Evolutionary conservation across 2,888 invertebrate genomes (phyloP), one percentile per base, ranked within the genome.

Genomic region (Idaea biselata): DNA sequence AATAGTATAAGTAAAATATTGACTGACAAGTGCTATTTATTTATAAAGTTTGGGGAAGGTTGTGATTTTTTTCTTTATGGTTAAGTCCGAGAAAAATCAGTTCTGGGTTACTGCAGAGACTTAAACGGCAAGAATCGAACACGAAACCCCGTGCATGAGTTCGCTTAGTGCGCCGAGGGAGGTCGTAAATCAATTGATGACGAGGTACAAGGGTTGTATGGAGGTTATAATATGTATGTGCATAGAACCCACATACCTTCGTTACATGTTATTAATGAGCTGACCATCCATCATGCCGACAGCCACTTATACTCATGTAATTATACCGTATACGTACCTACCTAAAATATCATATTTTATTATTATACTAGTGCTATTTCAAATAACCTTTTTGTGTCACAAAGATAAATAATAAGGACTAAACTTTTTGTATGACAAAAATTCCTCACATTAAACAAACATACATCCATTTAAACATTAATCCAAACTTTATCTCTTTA

Each of bases 271-370:
- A 44, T 44, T 44, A 44, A 44, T 44, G 44, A 44, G 44, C 8
- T 44, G 44, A 44, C 44, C 44, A 44, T 44, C 44, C 44, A 44
- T 44, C 44, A 44, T 44, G 44, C 44, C 44, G 44, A 44, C 44
- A 44, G 44, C 44, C 44, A 44, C 44, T 44, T 44, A 44, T 44
- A 44, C 44, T 44, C 44, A 44, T 44, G 44, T 44, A 14, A 44
- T 44, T 44, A 44, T 11, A 44, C 44, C 44, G 6, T 44, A 44
- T 11, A 44, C 44, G 8, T 44, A 44, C 8, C 44, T 44, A 44
- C 14, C 5, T 11, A 44, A 44, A 11, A 14, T 44, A 8, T 14
- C 6, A 7, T 11, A 44, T 44, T 44, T 44, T 44, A 44, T 44
- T 44, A 44, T 44, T 44, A 44, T 44, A 8, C 14, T 44, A 14